Evolutionary conservation across 2,888 invertebrate genomes (phyloP).

Genomic region (Ormyrus nitidulus): DNA sequence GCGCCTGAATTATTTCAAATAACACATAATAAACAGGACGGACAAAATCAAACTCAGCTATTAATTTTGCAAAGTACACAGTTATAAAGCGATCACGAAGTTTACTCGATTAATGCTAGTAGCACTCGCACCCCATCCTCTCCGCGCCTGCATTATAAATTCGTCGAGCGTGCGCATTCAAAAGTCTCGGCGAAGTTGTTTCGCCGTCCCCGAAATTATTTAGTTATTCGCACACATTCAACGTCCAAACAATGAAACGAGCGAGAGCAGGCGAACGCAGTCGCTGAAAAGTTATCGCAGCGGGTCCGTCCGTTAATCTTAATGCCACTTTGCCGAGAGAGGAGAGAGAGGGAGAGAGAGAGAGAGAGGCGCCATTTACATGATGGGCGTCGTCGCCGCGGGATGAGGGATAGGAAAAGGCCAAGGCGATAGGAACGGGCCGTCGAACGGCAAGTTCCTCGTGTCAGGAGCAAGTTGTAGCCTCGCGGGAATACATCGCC

Average conservation of each 20-base stretch:
- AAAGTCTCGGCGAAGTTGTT: not conserved
- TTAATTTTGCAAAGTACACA: constrained; percentile 3
- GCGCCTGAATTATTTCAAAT: constrained; percentile 1
- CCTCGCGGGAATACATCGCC: constrained; percentile 42
- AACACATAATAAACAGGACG: not conserved
- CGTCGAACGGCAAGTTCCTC: constrained; percentile 28
- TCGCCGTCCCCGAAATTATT: not conserved
- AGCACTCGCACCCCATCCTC: too few species aligned
- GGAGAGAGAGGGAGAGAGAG: too few species aligned
- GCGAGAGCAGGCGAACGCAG: too few species aligned
- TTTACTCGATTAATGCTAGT: constrained; percentile 12
- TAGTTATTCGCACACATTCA: too few species aligned
- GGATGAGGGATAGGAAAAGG: not conserved
- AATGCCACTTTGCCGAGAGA: not conserved
- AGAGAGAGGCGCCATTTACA: constrained; percentile 23
- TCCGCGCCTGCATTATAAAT: constrained; percentile 12
- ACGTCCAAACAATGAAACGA: too few species aligned
- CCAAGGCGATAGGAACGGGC: too few species aligned
- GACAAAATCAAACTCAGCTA: constrained; percentile 14
- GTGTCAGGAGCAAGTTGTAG: constrained; percentile 40
- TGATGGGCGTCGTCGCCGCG: constrained; percentile 26
- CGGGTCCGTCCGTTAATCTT: constrained; percentile 19
- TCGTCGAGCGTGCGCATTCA: not conserved
- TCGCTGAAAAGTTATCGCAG: constrained; percentile 7
- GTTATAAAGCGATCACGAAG: constrained; percentile 1